Conservation (phyloP, 2,888 invertebrate species). For the Vandiemenella viatica region DNA sequence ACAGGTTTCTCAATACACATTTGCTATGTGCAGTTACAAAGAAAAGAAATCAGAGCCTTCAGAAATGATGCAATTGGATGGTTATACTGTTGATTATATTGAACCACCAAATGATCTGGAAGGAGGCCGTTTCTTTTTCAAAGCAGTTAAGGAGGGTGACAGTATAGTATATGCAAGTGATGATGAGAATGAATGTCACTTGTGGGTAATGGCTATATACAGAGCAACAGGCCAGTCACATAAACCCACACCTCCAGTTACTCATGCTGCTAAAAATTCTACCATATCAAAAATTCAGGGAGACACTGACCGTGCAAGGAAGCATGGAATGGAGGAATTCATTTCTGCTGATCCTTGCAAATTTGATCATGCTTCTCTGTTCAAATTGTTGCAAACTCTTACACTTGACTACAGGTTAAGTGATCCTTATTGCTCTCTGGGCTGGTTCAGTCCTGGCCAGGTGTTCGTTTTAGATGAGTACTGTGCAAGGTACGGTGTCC, state of each 20-base stretch:
- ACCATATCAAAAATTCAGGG: slow-evolving; percentile 81
- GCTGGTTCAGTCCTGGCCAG: slow-evolving; percentile 99
- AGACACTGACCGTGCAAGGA: slow-evolving; percentile 88
- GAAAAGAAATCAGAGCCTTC: too few relatives aligned
- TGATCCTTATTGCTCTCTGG: slow-evolving; percentile 97
- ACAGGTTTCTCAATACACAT: too few relatives aligned
- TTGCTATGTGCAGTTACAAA: too few relatives aligned
- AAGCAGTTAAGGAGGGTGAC: slow-evolving; percentile 95
- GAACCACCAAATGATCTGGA: too few relatives aligned
- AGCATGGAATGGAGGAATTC: slow-evolving; percentile 99
- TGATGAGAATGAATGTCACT: slow-evolving; percentile 92
- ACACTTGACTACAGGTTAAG: slow-evolving; percentile 89
- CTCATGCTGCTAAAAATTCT: slow-evolving; percentile 67
- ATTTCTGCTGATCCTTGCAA: slow-evolving; percentile 98
- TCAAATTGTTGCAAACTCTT: slow-evolving; percentile 79
- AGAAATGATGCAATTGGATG: too few relatives aligned
- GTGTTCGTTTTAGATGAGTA: slow-evolving; percentile 97
- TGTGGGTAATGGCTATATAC: slow-evolving; percentile 99
- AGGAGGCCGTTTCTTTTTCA: slow-evolving; percentile 92
- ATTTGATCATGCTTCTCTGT: slow-evolving; percentile 87
- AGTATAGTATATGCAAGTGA: slow-evolving; percentile 91
- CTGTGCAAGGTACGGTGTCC: slow-evolving; percentile 91
- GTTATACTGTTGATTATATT: slow-evolving; percentile 51
- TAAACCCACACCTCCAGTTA: slow-evolving; percentile 90
- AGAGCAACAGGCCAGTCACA: slow-evolving; percentile 99